Base-by-base conservation (phyloP, 2,113 vertebrate species). In the Tautogolabrus adspersus region DNA sequence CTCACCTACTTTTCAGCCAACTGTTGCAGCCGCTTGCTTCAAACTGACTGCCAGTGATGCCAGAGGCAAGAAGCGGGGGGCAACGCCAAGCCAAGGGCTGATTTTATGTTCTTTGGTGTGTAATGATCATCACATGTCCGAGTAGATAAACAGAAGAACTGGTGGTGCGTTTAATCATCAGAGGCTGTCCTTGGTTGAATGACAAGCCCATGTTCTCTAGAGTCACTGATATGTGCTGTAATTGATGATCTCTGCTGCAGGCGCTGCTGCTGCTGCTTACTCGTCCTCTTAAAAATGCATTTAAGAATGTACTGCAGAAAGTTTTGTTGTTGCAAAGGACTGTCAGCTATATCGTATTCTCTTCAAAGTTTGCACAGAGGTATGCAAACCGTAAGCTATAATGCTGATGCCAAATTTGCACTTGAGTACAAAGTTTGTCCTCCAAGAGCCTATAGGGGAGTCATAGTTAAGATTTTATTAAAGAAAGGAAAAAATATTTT, bases 1-100 rank as follows among this genome's bases (percentile, higher is more conserved):
- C 37, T 67, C 57, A 46, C 34, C 26, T 46, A 75, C 21, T 52
- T 10, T 68, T 55, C 64, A 67, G 40, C 55, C 69, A 69, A 72
- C 65, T 72, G 66, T 63, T 75, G 37, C 60, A 37, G 60, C 56
- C 26, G 37, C 60, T 37, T 37, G 51, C 60, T 46, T 46, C 42
- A 54, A 75, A 59, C 23, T 46, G 34, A 7, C 83, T 59, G 57
- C 40, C 12, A 51, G 65, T 5, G 52, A 65, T 47, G 46, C 42
- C 26, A 59, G 21, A 10, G 64, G 62, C 34, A 49, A 60, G 60
- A 75, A 79, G 57, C 16, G 40, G 55, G 66, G 68, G 51, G 23
- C 19, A 21, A 64, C 18, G 10, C 12, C 58, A 63, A 52, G 37
- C 46, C 55, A 26, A 10, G 18, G 15, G 26, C 49, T 61, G 52